Conservation (phyloP, 2,113 vertebrate genomes). For the Trogon surrucura region DNA sequence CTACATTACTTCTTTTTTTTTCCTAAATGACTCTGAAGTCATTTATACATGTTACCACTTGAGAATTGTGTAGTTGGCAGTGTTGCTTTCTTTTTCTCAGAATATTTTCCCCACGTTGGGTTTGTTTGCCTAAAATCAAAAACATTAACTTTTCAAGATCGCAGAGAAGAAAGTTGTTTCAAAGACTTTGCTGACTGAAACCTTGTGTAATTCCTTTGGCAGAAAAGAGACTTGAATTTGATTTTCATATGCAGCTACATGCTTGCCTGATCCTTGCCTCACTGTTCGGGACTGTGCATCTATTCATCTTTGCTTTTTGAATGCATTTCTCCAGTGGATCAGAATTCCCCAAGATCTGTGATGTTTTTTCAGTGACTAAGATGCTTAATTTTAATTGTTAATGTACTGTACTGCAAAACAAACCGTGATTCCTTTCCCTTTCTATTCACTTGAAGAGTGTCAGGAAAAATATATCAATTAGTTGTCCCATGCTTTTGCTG, state of each 20-base stretch:
- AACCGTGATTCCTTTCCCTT: neutral
- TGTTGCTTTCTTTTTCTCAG: neutral
- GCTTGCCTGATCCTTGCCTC: slow-evolving; percentile 12
- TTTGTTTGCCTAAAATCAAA: neutral
- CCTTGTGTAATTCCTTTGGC: neutral
- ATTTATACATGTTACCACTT: neutral
- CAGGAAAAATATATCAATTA: slow-evolving; percentile 20
- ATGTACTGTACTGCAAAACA: slow-evolving; percentile 3
- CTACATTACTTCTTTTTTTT: neutral
- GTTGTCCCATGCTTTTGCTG: neutral
- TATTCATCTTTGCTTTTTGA: slow-evolving; percentile 18
- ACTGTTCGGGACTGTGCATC: neutral
- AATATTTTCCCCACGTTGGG: neutral
- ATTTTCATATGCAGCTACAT: slow-evolving; percentile 37
- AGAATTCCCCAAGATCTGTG: neutral
- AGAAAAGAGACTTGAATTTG: neutral
- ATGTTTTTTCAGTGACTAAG: neutral
- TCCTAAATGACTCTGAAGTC: neutral
- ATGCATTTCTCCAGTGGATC: neutral
- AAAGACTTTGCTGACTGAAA: neutral
- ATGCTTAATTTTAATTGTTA: slow-evolving; percentile 14
- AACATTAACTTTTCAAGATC: neutral
- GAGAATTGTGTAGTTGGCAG: neutral
- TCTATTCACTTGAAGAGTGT: neutral
- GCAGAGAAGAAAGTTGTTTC: neutral